Conservation (phyloP, 2,797 vertebrate genomes). For the Mormyrus proboscirostris region DNA sequence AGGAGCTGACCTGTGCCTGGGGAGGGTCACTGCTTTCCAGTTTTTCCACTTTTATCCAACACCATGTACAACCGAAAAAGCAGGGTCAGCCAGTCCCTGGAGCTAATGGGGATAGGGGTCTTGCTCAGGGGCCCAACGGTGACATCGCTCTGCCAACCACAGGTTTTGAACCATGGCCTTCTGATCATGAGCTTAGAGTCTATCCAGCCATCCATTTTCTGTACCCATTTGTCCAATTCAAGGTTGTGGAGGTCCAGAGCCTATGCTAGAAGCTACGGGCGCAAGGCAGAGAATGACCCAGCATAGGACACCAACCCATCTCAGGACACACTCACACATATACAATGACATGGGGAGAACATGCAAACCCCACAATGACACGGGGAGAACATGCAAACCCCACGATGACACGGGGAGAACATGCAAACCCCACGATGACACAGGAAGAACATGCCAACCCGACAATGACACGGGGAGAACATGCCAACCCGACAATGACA, state of each 20-base stretch:
- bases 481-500: neutral
- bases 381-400: too few species aligned
- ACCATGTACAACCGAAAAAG: neutral
- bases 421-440: too few species aligned
- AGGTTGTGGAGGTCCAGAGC: neutral
- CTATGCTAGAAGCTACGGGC: neutral
- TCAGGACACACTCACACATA: neutral
- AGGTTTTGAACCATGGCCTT: neutral
- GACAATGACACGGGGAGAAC: neutral
- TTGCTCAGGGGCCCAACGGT: neutral
- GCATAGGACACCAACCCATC: neutral
- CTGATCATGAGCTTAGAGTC: neutral
- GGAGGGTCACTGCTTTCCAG: neutral
- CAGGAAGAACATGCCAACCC: neutral
- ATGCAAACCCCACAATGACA: too few species aligned
- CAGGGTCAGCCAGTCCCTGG: neutral
- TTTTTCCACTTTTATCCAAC: neutral
- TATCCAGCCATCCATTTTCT: neutral
- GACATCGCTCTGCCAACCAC: neutral
- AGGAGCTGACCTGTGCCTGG: neutral
- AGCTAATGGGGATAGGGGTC: neutral
- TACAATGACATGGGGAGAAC: too few species aligned
- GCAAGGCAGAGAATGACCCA: neutral
- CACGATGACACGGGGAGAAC: too few species aligned
- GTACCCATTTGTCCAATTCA: neutral